Base-by-base conservation (phyloP, 1,140 invertebrate genomes). In the Drosophila sp. region DNA sequence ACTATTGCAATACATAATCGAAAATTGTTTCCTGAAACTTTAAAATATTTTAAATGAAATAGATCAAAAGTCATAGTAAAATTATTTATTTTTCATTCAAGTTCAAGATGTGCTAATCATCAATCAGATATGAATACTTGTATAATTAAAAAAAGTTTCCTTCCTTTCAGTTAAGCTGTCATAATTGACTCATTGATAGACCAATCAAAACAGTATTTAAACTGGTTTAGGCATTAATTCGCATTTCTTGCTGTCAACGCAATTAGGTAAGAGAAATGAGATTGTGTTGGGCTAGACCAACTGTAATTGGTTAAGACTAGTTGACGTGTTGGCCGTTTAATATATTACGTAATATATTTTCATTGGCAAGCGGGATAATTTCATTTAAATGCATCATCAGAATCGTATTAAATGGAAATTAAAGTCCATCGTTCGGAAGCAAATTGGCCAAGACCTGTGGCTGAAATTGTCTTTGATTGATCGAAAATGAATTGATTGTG, bases 311-410 rank as follows among this genome's bases (percentile, higher is more conserved):
- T 38, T 21, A 38, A 48, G 13, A 40, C 46, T 25, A 41, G 27
- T 27, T 51, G 38, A 2, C 16, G 41, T 32, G 29, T 21, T 8
- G 36, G 2, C 7, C 2, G 8, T 36, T 56, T 51, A 66, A 72
- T 72, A 58, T 43, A 66, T 77, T 82, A 65, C 36, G 74, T 53
- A 72, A 72, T 66, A 32, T 34, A 36, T 71, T 48, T 25, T 14
- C 32, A 64, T 64, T 32, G 32, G 13, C 14, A 58, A 46, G 45
- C 43, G 16, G 43, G 66, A 79, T 84, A 83, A 77, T 79, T 86
- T 62, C 58, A 64, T 41, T 66, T 86, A 80, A 87, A 72, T 75
- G 71, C 74, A 62, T 72, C 69, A 86, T 86, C 56, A 78, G 86
- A 86, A 80, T 48, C 74, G 16, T 75, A 86, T 77, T 46, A 77